A percentile compares a stretch with the other conserved stretches of the same genome.
These are phyloP conservation scores for Horisme vitalbata DNA, from an alignment of 2,888 invertebrate species.

Conservation along the genomic window DNA sequence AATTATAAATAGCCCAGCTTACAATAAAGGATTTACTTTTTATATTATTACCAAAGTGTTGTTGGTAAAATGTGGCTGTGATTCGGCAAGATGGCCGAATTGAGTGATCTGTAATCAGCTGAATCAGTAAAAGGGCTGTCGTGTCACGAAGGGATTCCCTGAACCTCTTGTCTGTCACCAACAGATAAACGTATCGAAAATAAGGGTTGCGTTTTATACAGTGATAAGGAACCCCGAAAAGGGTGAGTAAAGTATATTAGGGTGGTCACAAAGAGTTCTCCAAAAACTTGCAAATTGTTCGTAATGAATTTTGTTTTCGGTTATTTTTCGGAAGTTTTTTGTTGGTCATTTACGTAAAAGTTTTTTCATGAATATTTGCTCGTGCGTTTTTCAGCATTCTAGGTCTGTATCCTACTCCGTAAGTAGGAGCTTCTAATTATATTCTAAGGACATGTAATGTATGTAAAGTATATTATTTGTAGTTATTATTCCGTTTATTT, in stretches of 20 bases:
- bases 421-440: no score
- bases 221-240: slow-evolving; percentile 22
- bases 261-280: not conserved
- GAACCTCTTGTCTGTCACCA: slow-evolving; percentile 15
- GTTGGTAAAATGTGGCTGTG: no score
- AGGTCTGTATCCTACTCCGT: no score
- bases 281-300: slow-evolving; percentile 6
- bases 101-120: no score
- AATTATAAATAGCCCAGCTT: no score
- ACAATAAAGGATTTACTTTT: no score
- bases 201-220: slow-evolving; percentile 9
- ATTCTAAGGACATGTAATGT: no score
- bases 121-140: not conserved
- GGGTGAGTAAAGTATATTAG: slow-evolving; percentile 11
- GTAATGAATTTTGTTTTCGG: slow-evolving; percentile 3
- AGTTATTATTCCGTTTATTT: no score
- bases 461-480: no score
- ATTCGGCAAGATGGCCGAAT: no score
- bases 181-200: slow-evolving; percentile 18
- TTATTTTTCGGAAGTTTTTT: slow-evolving; percentile 4
- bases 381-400: no score
- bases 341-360: not conserved
- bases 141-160: not conserved
- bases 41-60: no score
- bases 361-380: slow-evolving; percentile 5